Conservation (phyloP, 2,888 invertebrate genomes). For the Pristionchus mayeri region DNA sequence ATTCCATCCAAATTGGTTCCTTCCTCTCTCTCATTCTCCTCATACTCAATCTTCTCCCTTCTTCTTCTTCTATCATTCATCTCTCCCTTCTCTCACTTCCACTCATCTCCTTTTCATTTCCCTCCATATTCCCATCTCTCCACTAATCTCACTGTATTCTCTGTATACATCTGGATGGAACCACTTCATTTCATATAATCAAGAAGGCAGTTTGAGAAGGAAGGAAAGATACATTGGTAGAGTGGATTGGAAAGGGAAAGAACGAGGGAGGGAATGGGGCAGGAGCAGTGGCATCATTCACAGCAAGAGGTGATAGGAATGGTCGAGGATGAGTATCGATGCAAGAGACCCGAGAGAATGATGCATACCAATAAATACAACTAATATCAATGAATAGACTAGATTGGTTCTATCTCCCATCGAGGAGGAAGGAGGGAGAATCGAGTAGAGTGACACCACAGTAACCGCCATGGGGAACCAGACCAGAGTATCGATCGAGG, state of each 20-base stretch:
- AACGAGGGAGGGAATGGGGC: background rate
- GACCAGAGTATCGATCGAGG: conserved; percentile 26
- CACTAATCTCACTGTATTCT: too few relatives aligned
- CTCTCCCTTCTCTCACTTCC: too few relatives aligned
- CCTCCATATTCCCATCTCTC: too few relatives aligned
- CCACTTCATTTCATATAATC: too few relatives aligned
- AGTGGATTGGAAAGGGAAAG: background rate
- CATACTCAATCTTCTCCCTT: background rate
- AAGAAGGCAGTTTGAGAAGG: too few relatives aligned
- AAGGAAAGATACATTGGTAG: too few relatives aligned
- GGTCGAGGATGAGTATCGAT: background rate
- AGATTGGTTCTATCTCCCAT: conserved; percentile 24
- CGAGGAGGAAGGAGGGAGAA: conserved; percentile 41
- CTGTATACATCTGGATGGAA: too few relatives aligned
- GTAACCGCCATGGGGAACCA: background rate
- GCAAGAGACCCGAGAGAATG: background rate
- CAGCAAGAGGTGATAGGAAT: background rate
- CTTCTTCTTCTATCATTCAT: conserved; percentile 17
- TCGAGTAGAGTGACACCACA: conserved; percentile 23
- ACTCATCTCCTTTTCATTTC: too few relatives aligned
- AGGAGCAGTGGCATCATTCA: background rate
- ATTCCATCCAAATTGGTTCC: too few relatives aligned
- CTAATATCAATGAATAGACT: background rate
- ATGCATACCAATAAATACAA: background rate
- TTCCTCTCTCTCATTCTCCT: background rate